phyloP scores from a whole-genome alignment of 1,140 invertebrate species.

The Conopomorpha cramerella region DNA sequence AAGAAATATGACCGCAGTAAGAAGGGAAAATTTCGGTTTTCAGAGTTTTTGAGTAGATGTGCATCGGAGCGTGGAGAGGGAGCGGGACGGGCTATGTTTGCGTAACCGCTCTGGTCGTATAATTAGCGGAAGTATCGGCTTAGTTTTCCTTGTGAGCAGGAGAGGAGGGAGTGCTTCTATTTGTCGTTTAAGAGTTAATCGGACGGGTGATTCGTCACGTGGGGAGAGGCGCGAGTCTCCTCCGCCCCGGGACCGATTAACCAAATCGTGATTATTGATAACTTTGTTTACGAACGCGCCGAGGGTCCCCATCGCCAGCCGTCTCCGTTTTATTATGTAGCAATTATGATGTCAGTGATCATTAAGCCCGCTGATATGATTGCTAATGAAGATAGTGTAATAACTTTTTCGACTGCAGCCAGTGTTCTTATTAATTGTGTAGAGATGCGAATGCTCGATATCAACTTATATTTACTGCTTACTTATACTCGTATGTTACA shows the following conservation, averaged over 20 bases:
- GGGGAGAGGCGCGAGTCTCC: slow-evolving; percentile 21
- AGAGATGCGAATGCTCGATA: no score
- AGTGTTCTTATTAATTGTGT: no score
- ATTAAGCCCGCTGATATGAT: neutral
- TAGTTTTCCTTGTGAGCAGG: slow-evolving; percentile 40
- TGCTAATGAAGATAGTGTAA: neutral
- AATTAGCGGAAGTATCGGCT: slow-evolving; percentile 58
- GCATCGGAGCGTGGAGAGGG: slow-evolving; percentile 43
- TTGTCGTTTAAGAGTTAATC: slow-evolving; percentile 61
- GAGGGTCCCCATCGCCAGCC: slow-evolving; percentile 4
- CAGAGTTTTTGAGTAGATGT: slow-evolving; percentile 54
- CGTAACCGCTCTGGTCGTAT: slow-evolving; percentile 39
- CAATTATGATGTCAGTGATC: neutral
- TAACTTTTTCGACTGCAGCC: neutral
- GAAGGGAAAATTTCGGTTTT: slow-evolving; percentile 58
- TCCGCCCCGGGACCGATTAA: slow-evolving; percentile 30
- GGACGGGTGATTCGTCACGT: slow-evolving; percentile 51
- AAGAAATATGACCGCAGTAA: slow-evolving; percentile 56
- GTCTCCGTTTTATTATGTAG: neutral
- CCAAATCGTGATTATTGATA: slow-evolving; percentile 51
- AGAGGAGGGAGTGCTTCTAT: slow-evolving; percentile 50
- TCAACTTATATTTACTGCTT: no score
- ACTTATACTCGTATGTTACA: neutral
- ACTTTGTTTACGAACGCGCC: slow-evolving; percentile 24
- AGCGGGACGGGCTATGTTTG: slow-evolving; percentile 39